Base-by-base conservation (phyloP, 2,797 vertebrate genomes). In the Meda fulgida region DNA sequence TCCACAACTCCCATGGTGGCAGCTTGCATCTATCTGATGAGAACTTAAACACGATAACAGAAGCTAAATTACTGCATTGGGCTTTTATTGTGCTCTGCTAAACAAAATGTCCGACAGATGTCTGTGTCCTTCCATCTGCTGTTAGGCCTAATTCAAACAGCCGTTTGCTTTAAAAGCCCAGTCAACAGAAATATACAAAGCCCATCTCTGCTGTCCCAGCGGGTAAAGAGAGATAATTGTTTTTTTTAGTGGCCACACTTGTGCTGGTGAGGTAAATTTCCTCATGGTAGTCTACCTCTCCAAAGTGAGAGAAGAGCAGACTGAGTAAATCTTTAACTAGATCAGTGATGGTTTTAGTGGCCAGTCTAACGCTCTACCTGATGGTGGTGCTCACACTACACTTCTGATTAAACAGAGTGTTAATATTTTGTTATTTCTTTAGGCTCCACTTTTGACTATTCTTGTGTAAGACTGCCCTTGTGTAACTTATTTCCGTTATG, bases 271-370 rank as follows among this genome's bases (percentile, higher is more conserved):
- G 72, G 75, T 81, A 78, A n/a, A 81, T 86, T 88, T 87, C 66
- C 78, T 84, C 65, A 3, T 88, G 87, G 67, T 63, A 38, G 13
- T 46, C 43, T 46, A 46, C 84, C 88, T 81, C 83, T 76, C 75
- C 78, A 66, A 90, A 89, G 89, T 81, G 87, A 89, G 90, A 83
- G 88, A 85, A 58, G 76, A 90, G 88, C 85, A 89, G 83, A 87
- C 63, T 88, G 58, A 87, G 94, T 94, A 92, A 95, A 95, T 94
- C 92, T 95, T 95, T 94, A 94, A 94, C 94, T 92, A 89, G 89
- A 94, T 91, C 91, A 92, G 88, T 48, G 84, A 84, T 73, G 81
- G 84, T 91, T 92, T 93, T 88, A 92, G 87, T 91, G 86, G 81
- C 85, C 89, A 72, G 87, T 16, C 80, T 90, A 87, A 90, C 29